Percentiles rank a stretch among this genome's conserved stretches.
These are phyloP conservation scores for Coelopa frigida DNA, from an alignment of 1,140 invertebrate genomes.

Conservation along the genomic window DNA sequence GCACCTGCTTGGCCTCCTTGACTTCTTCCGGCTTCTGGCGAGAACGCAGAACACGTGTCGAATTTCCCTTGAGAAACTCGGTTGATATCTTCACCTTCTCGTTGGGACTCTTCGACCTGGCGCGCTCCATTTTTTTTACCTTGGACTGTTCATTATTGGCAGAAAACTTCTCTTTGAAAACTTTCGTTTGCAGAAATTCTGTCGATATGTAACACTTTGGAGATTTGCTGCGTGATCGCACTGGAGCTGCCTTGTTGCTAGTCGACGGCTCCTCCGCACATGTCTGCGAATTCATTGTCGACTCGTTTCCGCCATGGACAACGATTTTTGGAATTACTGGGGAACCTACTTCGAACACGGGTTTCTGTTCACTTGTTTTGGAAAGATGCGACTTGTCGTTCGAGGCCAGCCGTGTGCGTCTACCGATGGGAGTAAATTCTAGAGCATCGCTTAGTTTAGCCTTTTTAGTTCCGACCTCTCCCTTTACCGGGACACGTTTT, in stretches of 20 bases:
- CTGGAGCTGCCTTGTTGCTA: neutral
- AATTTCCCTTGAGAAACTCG: slow-evolving; percentile 14
- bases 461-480: too few species aligned
- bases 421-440: too few species aligned
- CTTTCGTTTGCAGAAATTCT: slow-evolving; percentile 17
- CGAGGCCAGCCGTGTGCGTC: neutral
- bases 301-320: too few species aligned
- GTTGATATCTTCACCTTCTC: slow-evolving; percentile 21
- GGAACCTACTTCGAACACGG: slow-evolving; percentile 22
- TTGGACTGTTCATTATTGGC: neutral
- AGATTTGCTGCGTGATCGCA: slow-evolving; percentile 31
- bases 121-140: neutral
- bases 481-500: too few species aligned
- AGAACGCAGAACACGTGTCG: slow-evolving; percentile 19
- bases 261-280: too few species aligned
- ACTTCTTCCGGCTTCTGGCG: slow-evolving; percentile 16
- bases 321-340: slow-evolving; percentile 30
- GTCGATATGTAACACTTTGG: slow-evolving; percentile 33
- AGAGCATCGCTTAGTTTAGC: too few species aligned
- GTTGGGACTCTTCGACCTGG: slow-evolving; percentile 4
- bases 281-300: too few species aligned
- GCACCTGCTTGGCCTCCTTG: slow-evolving; percentile 7
- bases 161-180: slow-evolving; percentile 7
- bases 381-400: neutral
- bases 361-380: slow-evolving; percentile 12